Percentiles rank a stretch among this genome's conserved stretches.
phyloP scores from a whole-genome alignment of 2,797 vertebrate species.

The Pachyuromys duprasi region DNA sequence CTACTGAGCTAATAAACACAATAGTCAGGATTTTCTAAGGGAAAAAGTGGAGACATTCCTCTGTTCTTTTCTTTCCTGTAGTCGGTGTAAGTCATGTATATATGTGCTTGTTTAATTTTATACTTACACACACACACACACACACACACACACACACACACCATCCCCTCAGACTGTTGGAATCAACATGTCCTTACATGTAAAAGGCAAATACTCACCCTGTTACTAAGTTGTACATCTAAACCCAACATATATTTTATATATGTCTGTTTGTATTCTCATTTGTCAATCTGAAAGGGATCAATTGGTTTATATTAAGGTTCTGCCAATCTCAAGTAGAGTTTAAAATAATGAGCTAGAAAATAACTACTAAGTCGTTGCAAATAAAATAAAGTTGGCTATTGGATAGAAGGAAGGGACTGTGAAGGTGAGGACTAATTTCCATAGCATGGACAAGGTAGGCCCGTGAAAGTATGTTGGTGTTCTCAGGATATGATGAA shows the following conservation, averaged over 20 bases:
- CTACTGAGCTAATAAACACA: conserved; percentile 12
- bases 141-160: not conserved
- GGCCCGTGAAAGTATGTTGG: not conserved
- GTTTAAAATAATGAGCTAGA: not conserved
- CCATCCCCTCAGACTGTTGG: not conserved
- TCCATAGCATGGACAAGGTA: not conserved
- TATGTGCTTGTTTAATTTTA: not conserved
- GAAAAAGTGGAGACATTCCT: not conserved
- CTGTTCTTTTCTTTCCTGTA: not conserved
- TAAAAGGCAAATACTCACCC: not conserved
- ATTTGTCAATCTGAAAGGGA: not conserved
- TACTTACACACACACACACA: not conserved
- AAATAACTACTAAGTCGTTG: not conserved
- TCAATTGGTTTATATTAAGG: not conserved
- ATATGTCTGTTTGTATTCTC: not conserved
- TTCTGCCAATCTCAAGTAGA: not conserved
- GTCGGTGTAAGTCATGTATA: not conserved
- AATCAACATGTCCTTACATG: not conserved
- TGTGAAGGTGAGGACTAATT: not conserved
- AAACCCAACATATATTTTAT: not conserved
- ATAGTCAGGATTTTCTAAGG: not conserved
- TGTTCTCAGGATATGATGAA: not conserved
- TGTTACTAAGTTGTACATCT: not conserved
- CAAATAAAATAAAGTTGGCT: conserved; percentile 9
- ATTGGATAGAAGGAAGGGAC: not conserved